These are phyloP conservation scores for Ostrea denselamellosa DNA, from an alignment of 1,140 invertebrate species.

Conservation along the genomic window DNA sequence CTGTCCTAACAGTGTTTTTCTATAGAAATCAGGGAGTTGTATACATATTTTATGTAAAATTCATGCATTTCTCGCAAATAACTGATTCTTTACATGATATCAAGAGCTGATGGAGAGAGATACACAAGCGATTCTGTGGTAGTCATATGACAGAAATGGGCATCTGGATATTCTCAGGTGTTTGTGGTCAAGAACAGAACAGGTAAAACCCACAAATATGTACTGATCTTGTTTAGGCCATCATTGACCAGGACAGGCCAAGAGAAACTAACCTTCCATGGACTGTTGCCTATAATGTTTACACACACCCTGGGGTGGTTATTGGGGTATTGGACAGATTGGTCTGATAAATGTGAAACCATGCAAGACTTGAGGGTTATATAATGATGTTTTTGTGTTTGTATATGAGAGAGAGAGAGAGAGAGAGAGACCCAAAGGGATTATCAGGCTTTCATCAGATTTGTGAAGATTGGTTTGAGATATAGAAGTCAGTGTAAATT, in stretches of 20 bases:
- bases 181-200: background rate
- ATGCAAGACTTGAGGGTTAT: background rate
- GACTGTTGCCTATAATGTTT: background rate
- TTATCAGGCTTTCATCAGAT: background rate
- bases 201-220: constrained; percentile 9
- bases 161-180: constrained; percentile 27
- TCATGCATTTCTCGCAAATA: background rate
- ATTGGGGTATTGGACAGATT: background rate
- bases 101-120: background rate
- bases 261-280: background rate
- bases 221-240: background rate
- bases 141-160: background rate
- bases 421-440: background rate
- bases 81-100: background rate
- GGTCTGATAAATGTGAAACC: background rate
- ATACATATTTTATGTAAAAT: constrained; percentile 5
- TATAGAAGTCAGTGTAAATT: background rate
- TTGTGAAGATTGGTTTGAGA: background rate
- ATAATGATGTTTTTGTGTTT: background rate
- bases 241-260: background rate
- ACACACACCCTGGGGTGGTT: background rate
- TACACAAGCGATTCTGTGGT: background rate
- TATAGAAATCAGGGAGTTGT: background rate
- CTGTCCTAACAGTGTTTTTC: background rate
- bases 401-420: background rate